Conservation (phyloP, 2,888 invertebrate genomes). For the Abrostola triplasia region DNA sequence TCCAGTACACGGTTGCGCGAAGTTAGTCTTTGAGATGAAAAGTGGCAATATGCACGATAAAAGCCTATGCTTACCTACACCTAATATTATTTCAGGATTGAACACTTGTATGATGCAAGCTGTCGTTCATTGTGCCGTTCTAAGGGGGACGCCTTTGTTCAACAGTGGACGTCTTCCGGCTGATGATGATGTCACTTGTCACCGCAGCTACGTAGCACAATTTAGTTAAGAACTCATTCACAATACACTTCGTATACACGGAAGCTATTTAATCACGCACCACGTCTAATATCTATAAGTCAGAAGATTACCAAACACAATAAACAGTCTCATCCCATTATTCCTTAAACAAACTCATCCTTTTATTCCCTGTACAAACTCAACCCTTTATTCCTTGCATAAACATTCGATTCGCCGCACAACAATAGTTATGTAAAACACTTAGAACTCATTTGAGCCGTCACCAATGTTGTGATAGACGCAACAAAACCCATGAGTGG, state of each 20-base stretch:
- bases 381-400: constrained; percentile 8
- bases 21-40: too few species aligned
- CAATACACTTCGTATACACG: background rate
- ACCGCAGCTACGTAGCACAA: too few species aligned
- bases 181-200: too few species aligned
- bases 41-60: too few species aligned
- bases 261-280: background rate
- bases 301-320: background rate
- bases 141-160: too few species aligned
- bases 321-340: background rate
- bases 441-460: constrained; percentile 54
- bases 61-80: too few species aligned
- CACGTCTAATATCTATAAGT: background rate
- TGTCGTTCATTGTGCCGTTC: too few species aligned
- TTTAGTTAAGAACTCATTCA: too few species aligned
- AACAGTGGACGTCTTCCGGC: too few species aligned
- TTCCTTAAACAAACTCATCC: background rate
- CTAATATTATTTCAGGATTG: too few species aligned
- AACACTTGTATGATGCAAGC: too few species aligned
- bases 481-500: constrained; percentile 51
- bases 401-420: constrained; percentile 27
- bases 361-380: background rate
- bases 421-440: constrained; percentile 31
- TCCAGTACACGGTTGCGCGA: too few species aligned
- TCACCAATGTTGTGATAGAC: constrained; percentile 68